These are phyloP conservation scores for Hemichromis elongatus DNA, from an alignment of 2,113 vertebrate genomes.

Conservation along the genomic window DNA sequence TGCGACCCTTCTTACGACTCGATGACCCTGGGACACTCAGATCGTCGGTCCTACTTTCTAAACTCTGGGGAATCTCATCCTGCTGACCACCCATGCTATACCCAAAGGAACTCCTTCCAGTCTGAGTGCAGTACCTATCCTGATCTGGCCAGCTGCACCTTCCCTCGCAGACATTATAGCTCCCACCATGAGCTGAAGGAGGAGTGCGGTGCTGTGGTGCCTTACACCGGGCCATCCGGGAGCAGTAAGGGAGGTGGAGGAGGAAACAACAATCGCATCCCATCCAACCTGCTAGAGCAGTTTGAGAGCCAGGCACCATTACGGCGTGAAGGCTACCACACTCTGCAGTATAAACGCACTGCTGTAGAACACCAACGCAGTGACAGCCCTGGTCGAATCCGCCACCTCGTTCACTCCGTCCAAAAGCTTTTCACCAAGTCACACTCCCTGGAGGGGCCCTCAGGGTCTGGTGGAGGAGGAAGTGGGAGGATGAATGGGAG, in stretches of 20 bases:
- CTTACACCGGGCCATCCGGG: constrained; percentile 72
- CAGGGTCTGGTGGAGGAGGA: constrained; percentile 56
- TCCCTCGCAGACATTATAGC: constrained; percentile 92
- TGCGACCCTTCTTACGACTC: constrained; percentile 81
- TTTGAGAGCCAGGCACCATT: constrained; percentile 89
- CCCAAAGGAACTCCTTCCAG: constrained; percentile 77
- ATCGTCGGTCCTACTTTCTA: constrained; percentile 85
- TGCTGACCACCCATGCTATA: constrained; percentile 73
- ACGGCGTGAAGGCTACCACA: constrained; percentile 92
- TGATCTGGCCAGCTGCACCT: constrained; percentile 93
- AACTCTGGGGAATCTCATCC: constrained; percentile 79
- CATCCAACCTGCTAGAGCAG: constrained; percentile 88
- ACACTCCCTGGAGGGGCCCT: constrained; percentile 82
- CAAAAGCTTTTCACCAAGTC: constrained; percentile 92
- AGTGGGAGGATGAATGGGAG: constrained; percentile 68
- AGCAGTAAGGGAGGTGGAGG: constrained; percentile 33
- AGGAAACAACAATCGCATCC: constrained; percentile 59
- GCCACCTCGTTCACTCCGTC: constrained; percentile 92
- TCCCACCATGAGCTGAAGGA: constrained; percentile 83
- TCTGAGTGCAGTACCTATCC: constrained; percentile 84
- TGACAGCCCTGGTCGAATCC: constrained; percentile 92
- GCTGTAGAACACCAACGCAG: constrained; percentile 86
- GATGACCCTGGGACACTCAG: constrained; percentile 81
- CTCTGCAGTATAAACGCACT: constrained; percentile 90
- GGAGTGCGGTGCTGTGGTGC: constrained; percentile 81